A percentile compares a stretch with the other conserved stretches of the same genome.
These are phyloP conservation scores for Himalopsyche phryganea DNA, from an alignment of 1,140 invertebrate species.

Conservation along the genomic window DNA sequence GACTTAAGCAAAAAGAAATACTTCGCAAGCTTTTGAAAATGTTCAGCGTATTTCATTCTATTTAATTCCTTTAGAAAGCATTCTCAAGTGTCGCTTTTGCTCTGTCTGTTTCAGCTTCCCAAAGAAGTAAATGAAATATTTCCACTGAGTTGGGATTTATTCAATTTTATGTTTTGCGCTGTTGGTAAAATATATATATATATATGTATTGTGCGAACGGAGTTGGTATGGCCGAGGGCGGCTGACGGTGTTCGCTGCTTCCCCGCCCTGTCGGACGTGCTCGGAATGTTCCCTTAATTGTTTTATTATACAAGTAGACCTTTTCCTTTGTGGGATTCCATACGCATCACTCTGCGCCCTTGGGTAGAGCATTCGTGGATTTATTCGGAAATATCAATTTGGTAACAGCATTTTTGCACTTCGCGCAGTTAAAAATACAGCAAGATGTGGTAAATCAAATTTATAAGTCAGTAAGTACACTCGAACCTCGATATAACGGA, in stretches of 20 bases:
- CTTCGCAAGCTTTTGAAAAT: too few species aligned
- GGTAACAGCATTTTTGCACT: too few species aligned
- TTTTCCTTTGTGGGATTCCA: constrained; percentile 5
- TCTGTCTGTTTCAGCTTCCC: neutral
- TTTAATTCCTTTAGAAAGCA: neutral
- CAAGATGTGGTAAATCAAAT: too few species aligned
- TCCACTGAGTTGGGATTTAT: constrained; percentile 1
- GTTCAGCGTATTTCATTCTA: too few species aligned
- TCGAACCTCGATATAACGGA: too few species aligned
- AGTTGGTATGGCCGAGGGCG: neutral
- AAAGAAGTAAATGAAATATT: constrained; percentile 1
- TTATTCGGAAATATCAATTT: too few species aligned
- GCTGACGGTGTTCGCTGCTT: neutral
- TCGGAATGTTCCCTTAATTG: constrained; percentile 20
- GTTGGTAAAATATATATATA: too few species aligned
- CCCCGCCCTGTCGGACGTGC: constrained; percentile 10
- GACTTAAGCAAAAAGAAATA: too few species aligned
- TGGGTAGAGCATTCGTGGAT: neutral
- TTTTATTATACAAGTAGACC: constrained; percentile 22
- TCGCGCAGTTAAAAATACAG: too few species aligned
- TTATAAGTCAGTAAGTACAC: too few species aligned
- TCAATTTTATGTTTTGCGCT: constrained; percentile 3
- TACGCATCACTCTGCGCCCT: neutral
- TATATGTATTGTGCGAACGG: too few species aligned
- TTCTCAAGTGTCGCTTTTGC: neutral